A percentile compares a stretch with the other conserved stretches of the same genome.
Conservation (phyloP, 2,888 invertebrate species). For the Pinctada fucata region DNA sequence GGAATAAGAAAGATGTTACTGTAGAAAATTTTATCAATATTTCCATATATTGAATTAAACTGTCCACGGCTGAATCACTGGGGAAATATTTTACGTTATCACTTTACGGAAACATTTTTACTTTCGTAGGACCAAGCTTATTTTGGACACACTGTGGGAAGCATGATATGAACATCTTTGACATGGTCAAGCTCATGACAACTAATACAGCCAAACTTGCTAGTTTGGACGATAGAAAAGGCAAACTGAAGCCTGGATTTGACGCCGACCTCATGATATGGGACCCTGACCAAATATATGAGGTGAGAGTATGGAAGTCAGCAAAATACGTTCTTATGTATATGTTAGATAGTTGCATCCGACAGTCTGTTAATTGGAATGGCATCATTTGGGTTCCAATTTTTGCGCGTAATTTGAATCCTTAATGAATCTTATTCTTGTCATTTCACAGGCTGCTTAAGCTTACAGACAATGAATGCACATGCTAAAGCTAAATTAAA, state of each 20-base stretch:
- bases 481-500: too few relatives aligned
- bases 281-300: slow-evolving; percentile 48
- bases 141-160: slow-evolving; percentile 53
- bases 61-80: too few relatives aligned
- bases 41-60: too few relatives aligned
- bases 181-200: slow-evolving; percentile 46
- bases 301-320: slow-evolving; percentile 26
- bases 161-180: slow-evolving; percentile 38
- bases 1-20: too few relatives aligned
- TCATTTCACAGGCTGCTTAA: too few relatives aligned
- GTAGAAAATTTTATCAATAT: too few relatives aligned
- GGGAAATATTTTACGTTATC: too few relatives aligned
- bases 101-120: not conserved
- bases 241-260: slow-evolving; percentile 46
- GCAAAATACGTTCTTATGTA: not conserved
- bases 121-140: slow-evolving; percentile 46
- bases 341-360: not conserved
- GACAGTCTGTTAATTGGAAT: not conserved
- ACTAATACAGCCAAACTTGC: slow-evolving; percentile 51
- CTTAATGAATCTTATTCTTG: too few relatives aligned
- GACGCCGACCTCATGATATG: slow-evolving; percentile 61
- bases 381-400: not conserved
- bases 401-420: too few relatives aligned
- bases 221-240: slow-evolving; percentile 46
- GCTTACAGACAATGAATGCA: too few relatives aligned